A percentile compares a stretch with the other conserved stretches of the same genome.
Conservation (phyloP, 2,113 vertebrate genomes). For the Grantiella picta region DNA sequence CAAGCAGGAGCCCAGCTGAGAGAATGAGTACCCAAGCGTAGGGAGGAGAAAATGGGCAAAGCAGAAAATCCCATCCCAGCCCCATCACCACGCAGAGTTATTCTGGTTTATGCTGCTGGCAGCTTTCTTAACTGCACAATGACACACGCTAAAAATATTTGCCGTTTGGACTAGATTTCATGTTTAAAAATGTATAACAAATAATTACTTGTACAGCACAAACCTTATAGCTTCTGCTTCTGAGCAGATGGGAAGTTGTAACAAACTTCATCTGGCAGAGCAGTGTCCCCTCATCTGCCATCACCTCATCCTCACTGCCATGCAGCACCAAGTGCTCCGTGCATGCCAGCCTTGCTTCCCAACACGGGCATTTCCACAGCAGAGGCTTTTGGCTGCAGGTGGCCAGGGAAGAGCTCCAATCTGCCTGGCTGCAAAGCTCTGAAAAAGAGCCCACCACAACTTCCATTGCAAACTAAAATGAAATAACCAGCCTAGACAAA, state of each 20-base stretch:
- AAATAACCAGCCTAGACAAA: neutral
- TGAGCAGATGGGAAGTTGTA: constrained; percentile 22
- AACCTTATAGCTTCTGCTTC: constrained; percentile 36
- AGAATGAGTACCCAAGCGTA: accelerated
- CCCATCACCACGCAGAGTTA: accelerated
- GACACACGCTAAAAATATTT: neutral
- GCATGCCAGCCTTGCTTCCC: neutral
- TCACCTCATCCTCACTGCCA: neutral
- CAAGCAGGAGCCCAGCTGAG: neutral
- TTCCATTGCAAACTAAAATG: neutral
- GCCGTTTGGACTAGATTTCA: neutral
- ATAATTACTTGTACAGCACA: constrained; percentile 38
- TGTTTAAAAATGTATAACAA: constrained; percentile 31
- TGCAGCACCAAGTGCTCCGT: accelerated
- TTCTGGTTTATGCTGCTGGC: constrained; percentile 30
- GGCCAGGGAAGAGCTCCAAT: neutral
- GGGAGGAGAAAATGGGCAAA: neutral
- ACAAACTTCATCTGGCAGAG: constrained; percentile 36
- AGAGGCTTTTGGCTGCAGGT: neutral
- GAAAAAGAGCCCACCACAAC: neutral
- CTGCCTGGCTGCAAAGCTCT: neutral
- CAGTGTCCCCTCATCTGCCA: neutral
- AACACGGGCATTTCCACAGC: accelerated
- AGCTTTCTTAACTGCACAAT: neutral
- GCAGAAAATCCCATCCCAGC: neutral